phyloP scores from a whole-genome alignment of 1,140 invertebrate genomes.

The Heliconius melpomene region DNA sequence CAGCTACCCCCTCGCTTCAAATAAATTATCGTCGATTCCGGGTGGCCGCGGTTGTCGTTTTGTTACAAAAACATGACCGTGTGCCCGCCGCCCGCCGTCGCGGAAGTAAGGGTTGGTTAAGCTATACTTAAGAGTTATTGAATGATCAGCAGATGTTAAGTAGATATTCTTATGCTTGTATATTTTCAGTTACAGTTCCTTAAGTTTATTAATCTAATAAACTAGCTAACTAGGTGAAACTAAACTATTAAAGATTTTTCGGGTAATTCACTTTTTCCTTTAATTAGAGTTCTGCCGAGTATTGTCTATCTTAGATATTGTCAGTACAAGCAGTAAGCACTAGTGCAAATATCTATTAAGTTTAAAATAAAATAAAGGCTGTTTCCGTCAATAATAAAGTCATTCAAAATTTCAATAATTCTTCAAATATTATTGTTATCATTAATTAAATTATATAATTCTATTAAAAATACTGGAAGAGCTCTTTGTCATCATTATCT shows the following conservation, averaged over 20 bases:
- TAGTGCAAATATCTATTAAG: background rate
- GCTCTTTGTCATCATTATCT: no score
- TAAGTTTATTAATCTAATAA: background rate
- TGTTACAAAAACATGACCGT: slow-evolving; percentile 66
- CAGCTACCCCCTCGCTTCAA: slow-evolving; percentile 66
- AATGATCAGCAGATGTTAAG: slow-evolving; percentile 59
- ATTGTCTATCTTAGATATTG: background rate
- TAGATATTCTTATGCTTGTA: background rate
- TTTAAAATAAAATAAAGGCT: no score
- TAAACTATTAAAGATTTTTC: background rate
- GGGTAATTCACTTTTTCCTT: background rate
- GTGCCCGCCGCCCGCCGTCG: no score
- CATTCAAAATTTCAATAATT: no score
- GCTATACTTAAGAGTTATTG: slow-evolving; percentile 48
- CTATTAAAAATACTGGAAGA: no score
- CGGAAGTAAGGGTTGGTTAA: slow-evolving; percentile 72
- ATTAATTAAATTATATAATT: no score
- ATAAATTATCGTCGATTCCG: slow-evolving; percentile 77
- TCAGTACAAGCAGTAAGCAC: background rate
- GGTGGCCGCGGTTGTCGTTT: slow-evolving; percentile 64
- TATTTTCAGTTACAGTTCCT: background rate
- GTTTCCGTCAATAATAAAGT: no score
- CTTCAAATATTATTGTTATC: no score
- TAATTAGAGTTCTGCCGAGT: background rate
- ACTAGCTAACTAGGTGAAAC: background rate